Base-by-base conservation (phyloP, 2,888 invertebrate genomes). In the Drosophila kokeensis region DNA sequence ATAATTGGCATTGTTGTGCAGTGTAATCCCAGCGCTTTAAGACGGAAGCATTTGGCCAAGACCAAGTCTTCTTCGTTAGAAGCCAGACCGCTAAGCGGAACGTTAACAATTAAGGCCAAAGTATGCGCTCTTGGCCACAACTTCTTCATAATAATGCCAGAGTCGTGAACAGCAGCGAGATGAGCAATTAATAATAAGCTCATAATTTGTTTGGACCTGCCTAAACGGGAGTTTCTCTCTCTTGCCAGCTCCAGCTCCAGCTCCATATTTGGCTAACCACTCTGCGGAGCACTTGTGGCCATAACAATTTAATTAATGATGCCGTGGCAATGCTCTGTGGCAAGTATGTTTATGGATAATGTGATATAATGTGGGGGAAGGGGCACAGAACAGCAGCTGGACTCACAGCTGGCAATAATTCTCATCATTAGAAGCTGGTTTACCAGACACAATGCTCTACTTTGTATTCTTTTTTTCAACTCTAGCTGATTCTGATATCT, bases 101-200 rank as follows among this genome's bases (percentile, higher is more conserved):
- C 87, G 86, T 54, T 61, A 73, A 79, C 90, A 91, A 87, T 87
- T 87, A 87, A 86, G 90, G 84, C 72, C 72, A 72, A 87, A 73
- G 74, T 87, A 90, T 89, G 87, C 84, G 70, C 70, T 70, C 42
- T 21, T 67, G 81, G 55, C 79, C 87, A 79, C 86, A 84, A 75
- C 76, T 90, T 90, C 79, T 79, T 89, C 73, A 88, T 89, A 89
- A 83, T 81, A 86, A 75, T 78, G 74, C 71, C 72, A 60, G 62
- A 72, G 67, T 73, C 52, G 69, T 34, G 69, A 75, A 45, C 42
- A 59, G 27, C 45, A 64, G 59, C 62, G 68, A 73, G 76, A 65
- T 76, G 76, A 72, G 85, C 87, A 92, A 92, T 92, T 92, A 92
- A 92, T 93, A 92, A 92, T 89, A 90, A 86, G 89, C 90, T 92